Evolutionary conservation across 2,888 invertebrate genomes (phyloP).

Genomic region (Agrochola circellaris): DNA sequence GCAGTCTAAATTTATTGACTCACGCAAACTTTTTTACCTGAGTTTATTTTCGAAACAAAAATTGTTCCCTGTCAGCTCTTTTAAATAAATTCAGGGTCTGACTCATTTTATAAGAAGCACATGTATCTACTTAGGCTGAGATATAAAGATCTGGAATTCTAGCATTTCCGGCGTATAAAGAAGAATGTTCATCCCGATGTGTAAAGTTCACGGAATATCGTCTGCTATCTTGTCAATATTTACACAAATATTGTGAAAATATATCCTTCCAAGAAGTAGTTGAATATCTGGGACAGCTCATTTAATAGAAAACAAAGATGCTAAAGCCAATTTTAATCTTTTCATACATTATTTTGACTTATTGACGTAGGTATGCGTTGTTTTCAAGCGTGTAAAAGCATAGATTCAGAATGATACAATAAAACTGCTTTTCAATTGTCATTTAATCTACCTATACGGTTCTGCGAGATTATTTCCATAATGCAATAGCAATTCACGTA

Average conservation of each 20-base stretch:
- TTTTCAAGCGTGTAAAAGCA: neutral
- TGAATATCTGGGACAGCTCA: neutral
- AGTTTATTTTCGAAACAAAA: slow-evolving; percentile 84
- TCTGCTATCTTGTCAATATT: slow-evolving; percentile 43
- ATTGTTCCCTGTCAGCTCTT: slow-evolving; percentile 69
- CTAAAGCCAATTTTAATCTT: neutral
- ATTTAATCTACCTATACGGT: neutral
- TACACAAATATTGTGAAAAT: slow-evolving; percentile 34
- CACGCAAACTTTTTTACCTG: slow-evolving; percentile 83
- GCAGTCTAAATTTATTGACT: slow-evolving; percentile 78
- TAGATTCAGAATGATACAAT: neutral
- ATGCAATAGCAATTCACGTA: neutral
- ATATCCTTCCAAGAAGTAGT: slow-evolving; percentile 18
- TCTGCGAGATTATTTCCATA: neutral
- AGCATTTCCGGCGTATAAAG: slow-evolving; percentile 59
- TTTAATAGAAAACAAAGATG: slow-evolving; percentile 11
- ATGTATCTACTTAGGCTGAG: slow-evolving; percentile 53
- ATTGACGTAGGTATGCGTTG: neutral
- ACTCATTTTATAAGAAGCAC: slow-evolving; percentile 67
- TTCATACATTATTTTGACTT: neutral
- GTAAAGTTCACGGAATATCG: slow-evolving; percentile 38
- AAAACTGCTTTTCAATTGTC: neutral
- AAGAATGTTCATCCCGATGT: slow-evolving; percentile 28
- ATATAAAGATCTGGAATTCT: slow-evolving; percentile 61
- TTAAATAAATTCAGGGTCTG: slow-evolving; percentile 70